These are phyloP conservation scores for Goniozus legneri DNA, from an alignment of 1,140 invertebrate species.

Conservation along the genomic window DNA sequence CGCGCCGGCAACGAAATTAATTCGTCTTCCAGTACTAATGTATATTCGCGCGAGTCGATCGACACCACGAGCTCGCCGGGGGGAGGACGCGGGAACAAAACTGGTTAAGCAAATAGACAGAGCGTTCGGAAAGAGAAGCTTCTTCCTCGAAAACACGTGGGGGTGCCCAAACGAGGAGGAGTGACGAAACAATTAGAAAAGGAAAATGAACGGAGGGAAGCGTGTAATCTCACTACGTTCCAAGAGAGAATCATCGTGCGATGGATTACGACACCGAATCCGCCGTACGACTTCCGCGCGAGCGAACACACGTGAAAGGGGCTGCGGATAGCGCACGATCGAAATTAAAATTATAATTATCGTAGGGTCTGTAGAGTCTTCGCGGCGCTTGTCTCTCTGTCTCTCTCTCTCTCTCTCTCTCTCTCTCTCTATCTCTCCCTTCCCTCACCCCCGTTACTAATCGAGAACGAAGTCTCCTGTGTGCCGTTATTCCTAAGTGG, in stretches of 20 bases:
- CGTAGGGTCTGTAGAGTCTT: conserved; percentile 20
- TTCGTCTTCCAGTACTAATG: conserved; percentile 38
- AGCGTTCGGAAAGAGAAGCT: conserved; percentile 12
- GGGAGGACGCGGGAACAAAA: conserved; percentile 26
- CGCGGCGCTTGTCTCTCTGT: conserved; percentile 3
- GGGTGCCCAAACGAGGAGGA: conserved; percentile 1
- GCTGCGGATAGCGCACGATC: conserved; percentile 12
- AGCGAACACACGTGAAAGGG: too few species aligned
- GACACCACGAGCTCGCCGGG: conserved; percentile 21
- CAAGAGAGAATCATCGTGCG: not conserved
- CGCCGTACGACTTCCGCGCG: too few species aligned
- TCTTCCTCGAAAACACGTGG: not conserved
- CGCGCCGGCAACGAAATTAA: conserved; percentile 44
- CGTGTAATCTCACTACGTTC: not conserved
- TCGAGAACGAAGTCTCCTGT: conserved; percentile 29
- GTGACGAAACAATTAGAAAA: conserved; percentile 1
- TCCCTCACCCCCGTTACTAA: conserved; percentile 19
- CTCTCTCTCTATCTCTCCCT: conserved; percentile 9
- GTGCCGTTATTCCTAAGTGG: conserved; percentile 39
- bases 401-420: conserved; percentile 1
- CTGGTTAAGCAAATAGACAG: conserved; percentile 45
- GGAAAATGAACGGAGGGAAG: not conserved
- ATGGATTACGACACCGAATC: conserved; percentile 28
- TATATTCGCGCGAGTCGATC: conserved; percentile 28
- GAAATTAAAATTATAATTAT: conserved; percentile 48